Conservation (phyloP, 2,113 vertebrate genomes). For the Eidolon helvum region DNA sequence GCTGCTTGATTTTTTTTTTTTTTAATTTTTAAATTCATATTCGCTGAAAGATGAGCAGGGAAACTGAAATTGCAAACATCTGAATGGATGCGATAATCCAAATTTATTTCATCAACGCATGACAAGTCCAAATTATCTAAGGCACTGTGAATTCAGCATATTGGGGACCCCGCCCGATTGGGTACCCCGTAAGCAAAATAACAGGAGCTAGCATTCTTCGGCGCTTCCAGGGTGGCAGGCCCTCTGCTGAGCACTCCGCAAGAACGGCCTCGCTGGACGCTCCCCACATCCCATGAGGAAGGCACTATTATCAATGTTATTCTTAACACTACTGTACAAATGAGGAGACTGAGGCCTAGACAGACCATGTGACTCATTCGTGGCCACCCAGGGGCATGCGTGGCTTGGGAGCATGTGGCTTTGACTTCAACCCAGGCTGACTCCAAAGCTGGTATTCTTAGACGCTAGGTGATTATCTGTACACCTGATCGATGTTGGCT, state of each 20-base stretch:
- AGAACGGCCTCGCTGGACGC: background rate
- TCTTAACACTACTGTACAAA: background rate
- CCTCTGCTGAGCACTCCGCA: background rate
- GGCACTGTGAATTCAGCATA: background rate
- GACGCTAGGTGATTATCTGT: background rate
- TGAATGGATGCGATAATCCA: background rate
- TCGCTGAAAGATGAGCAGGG: constrained; percentile 37
- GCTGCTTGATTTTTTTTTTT: constrained; percentile 69
- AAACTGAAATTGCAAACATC: background rate
- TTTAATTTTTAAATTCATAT: background rate
- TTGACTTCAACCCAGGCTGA: background rate
- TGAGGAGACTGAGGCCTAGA: background rate
- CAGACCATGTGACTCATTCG: accelerated
- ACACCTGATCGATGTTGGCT: accelerated
- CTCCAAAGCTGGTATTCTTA: background rate
- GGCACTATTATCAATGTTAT: background rate
- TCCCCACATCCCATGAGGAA: background rate
- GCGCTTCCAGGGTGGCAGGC: background rate
- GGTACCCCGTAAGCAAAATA: background rate
- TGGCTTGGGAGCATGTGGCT: background rate
- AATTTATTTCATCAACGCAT: background rate
- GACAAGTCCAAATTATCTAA: background rate
- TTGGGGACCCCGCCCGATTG: background rate
- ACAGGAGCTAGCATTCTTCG: background rate
- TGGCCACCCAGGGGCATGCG: accelerated